A percentile compares a stretch with the other conserved stretches of the same genome.
phyloP scores from a whole-genome alignment of 1,140 invertebrate species.

The Agrypnia vestita region DNA sequence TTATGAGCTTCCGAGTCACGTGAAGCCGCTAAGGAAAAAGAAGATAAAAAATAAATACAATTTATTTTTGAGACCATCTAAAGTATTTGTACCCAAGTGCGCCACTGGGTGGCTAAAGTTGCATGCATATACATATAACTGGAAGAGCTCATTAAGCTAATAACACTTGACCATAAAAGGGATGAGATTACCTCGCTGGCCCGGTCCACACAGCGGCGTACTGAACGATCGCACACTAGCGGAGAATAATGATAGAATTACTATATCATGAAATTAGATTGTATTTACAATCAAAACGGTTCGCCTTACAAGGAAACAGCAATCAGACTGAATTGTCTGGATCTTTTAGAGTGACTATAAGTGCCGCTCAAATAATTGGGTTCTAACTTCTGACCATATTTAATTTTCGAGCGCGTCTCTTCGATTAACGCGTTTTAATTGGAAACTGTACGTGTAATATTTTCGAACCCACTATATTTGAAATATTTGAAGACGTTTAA shows the following conservation, averaged over 20 bases:
- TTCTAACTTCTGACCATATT: conserved; percentile 1
- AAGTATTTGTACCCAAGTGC: no score
- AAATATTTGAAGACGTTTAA: no score
- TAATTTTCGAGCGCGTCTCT: background rate
- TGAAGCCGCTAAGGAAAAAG: no score
- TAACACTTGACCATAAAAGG: conserved; percentile 45
- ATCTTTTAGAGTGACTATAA: conserved; percentile 40
- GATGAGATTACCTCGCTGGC: conserved; percentile 38
- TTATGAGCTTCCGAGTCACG: no score
- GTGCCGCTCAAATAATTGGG: background rate
- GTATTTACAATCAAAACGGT: conserved; percentile 35
- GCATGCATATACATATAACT: no score
- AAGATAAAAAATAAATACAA: no score
- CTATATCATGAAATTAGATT: conserved; percentile 54
- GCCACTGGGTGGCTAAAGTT: background rate
- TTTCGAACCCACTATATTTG: no score
- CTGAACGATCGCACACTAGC: conserved; percentile 21
- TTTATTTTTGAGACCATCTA: no score
- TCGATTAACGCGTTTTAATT: background rate
- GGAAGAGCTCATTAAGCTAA: conserved; percentile 50
- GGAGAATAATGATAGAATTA: conserved; percentile 52
- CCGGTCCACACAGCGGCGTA: background rate
- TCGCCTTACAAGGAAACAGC: conserved; percentile 49
- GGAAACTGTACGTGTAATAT: no score
- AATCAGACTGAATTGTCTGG: conserved; percentile 53